These are phyloP conservation scores for Bombus waltoni DNA, from an alignment of 1,140 invertebrate genomes.

Conservation along the genomic window DNA sequence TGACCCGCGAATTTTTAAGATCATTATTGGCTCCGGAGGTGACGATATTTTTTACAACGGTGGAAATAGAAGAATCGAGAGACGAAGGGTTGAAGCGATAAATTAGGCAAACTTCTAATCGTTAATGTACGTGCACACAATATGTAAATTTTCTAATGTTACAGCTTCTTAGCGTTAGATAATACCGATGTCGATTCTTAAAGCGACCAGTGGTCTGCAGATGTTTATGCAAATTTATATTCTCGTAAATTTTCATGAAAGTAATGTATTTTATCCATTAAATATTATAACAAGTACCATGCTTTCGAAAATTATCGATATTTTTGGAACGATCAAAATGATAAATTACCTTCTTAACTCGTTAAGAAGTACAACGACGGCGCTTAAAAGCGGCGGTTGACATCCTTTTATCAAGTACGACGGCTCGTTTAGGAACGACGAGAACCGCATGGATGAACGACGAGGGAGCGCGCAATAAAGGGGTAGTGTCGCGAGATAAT, in stretches of 20 bases:
- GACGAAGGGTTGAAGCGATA: background rate
- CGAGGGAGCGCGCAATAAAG: slow-evolving; percentile 72
- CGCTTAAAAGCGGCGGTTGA: slow-evolving; percentile 15
- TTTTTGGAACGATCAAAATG: background rate
- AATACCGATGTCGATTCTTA: too few relatives aligned
- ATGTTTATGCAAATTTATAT: too few relatives aligned
- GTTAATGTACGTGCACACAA: background rate
- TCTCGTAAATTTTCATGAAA: too few relatives aligned
- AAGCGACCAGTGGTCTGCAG: too few relatives aligned
- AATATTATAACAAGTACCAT: too few relatives aligned
- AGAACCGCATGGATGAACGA: slow-evolving; percentile 64
- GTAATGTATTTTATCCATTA: too few relatives aligned
- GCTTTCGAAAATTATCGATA: background rate
- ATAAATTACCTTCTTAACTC: background rate
- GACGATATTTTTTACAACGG: background rate
- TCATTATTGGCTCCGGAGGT: slow-evolving; percentile 3
- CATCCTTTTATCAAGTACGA: slow-evolving; percentile 52
- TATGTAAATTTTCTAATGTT: background rate
- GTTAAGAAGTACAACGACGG: background rate
- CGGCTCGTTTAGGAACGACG: slow-evolving; percentile 67
- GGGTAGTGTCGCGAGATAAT: slow-evolving; percentile 74
- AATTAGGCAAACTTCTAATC: background rate
- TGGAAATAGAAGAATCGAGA: background rate
- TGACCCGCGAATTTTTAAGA: slow-evolving; percentile 41
- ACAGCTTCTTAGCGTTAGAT: too few relatives aligned